Percentiles rank a stretch among this genome's conserved stretches.
Evolutionary conservation across 2,113 vertebrate genomes (phyloP).

Genomic region (Gobius niger): DNA sequence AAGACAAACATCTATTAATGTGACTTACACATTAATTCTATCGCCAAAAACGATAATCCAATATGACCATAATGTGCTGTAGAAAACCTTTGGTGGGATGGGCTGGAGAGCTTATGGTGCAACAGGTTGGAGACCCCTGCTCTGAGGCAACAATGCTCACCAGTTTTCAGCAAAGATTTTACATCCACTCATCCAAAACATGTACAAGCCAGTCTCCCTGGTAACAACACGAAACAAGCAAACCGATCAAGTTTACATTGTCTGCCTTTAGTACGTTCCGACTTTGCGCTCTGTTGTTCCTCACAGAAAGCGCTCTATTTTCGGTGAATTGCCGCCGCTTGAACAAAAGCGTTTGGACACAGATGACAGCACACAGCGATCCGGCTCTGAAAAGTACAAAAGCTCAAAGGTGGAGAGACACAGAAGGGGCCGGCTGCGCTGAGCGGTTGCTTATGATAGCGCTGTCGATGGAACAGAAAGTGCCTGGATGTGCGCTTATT

Average conservation of each 20-base stretch:
- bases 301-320: slow-evolving; percentile 33
- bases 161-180: too few relatives aligned
- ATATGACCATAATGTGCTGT: too few relatives aligned
- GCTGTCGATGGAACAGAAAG: neutral
- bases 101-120: too few relatives aligned
- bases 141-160: too few relatives aligned
- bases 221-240: slow-evolving; percentile 39
- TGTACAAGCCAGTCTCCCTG: slow-evolving; percentile 28
- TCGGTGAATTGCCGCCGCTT: slow-evolving; percentile 33
- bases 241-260: slow-evolving; percentile 42
- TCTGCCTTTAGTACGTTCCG: slow-evolving; percentile 29
- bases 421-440: neutral
- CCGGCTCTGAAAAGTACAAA: neutral
- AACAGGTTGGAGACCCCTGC: too few relatives aligned
- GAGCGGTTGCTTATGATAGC: slow-evolving; percentile 9
- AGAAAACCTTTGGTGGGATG: too few relatives aligned
- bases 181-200: too few relatives aligned
- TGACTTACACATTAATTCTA: too few relatives aligned
- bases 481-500: neutral
- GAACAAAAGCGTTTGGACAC: slow-evolving; percentile 25
- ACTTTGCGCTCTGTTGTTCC: slow-evolving; percentile 5
- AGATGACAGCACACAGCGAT: slow-evolving; percentile 16
- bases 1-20: too few relatives aligned
- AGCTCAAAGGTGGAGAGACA: slow-evolving; percentile 16
- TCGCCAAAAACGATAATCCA: too few relatives aligned